Conservation (phyloP, 2,113 vertebrate species). For the Conger conger region DNA sequence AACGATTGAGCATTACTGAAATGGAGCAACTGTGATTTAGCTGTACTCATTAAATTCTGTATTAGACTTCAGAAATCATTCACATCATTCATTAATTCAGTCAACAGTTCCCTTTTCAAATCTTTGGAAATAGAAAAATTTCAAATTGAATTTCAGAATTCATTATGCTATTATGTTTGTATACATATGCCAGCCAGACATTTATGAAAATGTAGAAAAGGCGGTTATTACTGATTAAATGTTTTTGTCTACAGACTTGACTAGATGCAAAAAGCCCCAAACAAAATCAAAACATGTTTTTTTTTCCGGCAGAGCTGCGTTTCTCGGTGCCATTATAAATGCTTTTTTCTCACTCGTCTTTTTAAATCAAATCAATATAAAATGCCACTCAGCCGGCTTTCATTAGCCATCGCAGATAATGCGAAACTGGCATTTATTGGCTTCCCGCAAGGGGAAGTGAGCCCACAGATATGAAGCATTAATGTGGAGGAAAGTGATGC, state of each 20-base stretch:
- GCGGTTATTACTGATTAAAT: neutral
- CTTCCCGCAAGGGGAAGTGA: constrained; percentile 17
- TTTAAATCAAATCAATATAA: constrained; percentile 49
- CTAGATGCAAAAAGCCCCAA: neutral
- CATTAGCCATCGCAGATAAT: constrained; percentile 36
- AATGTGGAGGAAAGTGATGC: constrained; percentile 19
- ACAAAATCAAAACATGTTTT: neutral
- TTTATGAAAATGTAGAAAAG: neutral
- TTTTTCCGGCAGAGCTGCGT: constrained; percentile 15
- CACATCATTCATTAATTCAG: neutral
- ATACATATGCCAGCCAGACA: neutral
- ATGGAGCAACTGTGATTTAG: neutral
- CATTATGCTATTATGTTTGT: neutral
- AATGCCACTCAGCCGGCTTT: constrained; percentile 25
- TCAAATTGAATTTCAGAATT: neutral
- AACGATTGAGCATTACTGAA: neutral
- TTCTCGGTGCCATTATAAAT: constrained; percentile 38
- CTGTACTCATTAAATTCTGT: neutral
- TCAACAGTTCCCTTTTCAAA: neutral
- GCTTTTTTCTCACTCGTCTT: constrained; percentile 28
- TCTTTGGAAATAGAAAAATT: neutral
- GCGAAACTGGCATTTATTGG: constrained; percentile 28
- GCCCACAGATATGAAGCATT: constrained; percentile 28
- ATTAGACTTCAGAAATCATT: neutral
- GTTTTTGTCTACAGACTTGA: neutral